Evolutionary conservation across 2,113 vertebrate genomes (phyloP).

Genomic region (Paralichthys olivaceus): DNA sequence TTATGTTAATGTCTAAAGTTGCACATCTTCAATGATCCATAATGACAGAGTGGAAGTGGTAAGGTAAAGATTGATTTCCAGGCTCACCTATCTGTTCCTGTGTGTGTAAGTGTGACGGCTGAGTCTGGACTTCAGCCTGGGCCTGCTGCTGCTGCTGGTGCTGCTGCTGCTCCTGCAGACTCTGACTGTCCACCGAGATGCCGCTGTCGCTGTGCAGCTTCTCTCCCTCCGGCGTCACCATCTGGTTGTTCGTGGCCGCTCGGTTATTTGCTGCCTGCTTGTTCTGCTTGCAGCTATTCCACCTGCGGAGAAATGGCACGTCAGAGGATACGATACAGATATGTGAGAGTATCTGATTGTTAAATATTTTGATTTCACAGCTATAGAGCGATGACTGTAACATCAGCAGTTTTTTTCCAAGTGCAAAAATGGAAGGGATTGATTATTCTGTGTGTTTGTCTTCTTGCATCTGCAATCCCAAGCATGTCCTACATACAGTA

Average conservation of each 20-base stretch:
- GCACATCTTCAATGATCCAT: not conserved
- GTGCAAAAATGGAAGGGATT: too few relatives aligned
- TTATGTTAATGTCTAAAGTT: not conserved
- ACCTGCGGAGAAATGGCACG: conserved; percentile 80
- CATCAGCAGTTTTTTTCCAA: too few relatives aligned
- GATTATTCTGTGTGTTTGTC: too few relatives aligned
- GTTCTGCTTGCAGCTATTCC: conserved; percentile 99
- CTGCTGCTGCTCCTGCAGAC: conserved; percentile 91
- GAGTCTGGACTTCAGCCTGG: conserved; percentile 82
- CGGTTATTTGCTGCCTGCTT: conserved; percentile 95
- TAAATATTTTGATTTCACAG: not conserved
- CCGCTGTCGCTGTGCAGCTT: conserved; percentile 98
- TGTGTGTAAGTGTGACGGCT: conserved; percentile 79
- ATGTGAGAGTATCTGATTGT: not conserved
- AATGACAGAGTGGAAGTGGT: not conserved
- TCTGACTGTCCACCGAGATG: conserved; percentile 98
- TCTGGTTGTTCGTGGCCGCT: conserved; percentile 89
- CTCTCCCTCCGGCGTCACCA: conserved; percentile 94
- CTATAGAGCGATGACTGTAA: too few relatives aligned
- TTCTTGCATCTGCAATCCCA: not conserved
- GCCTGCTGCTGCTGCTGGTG: conserved; percentile 88
- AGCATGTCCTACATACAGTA: not conserved
- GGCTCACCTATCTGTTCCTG: conserved; percentile 82
- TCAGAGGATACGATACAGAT: not conserved
- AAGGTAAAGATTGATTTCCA: not conserved